These are phyloP conservation scores for Echinops telfairi DNA, from an alignment of 2,113 vertebrate species.

Conservation along the genomic window DNA sequence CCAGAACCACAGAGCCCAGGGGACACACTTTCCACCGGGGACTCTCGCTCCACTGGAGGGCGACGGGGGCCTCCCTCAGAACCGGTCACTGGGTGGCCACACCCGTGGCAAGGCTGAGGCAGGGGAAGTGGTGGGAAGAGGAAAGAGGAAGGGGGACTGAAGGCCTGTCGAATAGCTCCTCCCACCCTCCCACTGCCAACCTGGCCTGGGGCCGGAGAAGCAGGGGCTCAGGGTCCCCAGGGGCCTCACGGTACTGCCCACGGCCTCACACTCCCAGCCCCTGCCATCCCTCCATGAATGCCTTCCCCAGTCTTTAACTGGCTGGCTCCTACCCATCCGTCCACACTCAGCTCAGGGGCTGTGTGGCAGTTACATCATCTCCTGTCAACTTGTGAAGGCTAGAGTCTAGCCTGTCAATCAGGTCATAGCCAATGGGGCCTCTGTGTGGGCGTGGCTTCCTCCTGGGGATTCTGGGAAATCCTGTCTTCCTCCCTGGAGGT, in stretches of 20 bases:
- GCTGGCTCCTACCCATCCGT: background rate
- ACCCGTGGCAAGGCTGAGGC: background rate
- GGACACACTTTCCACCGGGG: background rate
- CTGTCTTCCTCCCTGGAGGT: too few relatives aligned
- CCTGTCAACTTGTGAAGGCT: background rate
- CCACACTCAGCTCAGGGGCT: background rate
- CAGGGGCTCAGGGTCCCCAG: background rate
- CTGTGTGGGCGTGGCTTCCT: too few relatives aligned
- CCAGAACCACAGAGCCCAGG: constrained; percentile 49
- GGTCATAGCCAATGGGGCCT: too few relatives aligned
- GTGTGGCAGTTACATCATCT: background rate
- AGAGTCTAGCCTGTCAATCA: too few relatives aligned
- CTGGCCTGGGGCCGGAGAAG: background rate
- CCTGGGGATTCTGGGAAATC: too few relatives aligned
- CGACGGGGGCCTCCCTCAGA: background rate
- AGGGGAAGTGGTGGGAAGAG: constrained; percentile 33
- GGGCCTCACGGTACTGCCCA: background rate
- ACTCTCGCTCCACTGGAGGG: background rate
- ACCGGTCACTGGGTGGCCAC: background rate
- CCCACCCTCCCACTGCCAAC: background rate
- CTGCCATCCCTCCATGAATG: background rate
- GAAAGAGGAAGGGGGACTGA: constrained; percentile 70
- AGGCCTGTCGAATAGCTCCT: background rate
- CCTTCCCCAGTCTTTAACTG: background rate
- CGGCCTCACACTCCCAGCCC: background rate